Evolutionary conservation across 2,113 vertebrate species (phyloP), one percentile per base, ranked within the genome.

Genomic region (Saguinus midas): DNA sequence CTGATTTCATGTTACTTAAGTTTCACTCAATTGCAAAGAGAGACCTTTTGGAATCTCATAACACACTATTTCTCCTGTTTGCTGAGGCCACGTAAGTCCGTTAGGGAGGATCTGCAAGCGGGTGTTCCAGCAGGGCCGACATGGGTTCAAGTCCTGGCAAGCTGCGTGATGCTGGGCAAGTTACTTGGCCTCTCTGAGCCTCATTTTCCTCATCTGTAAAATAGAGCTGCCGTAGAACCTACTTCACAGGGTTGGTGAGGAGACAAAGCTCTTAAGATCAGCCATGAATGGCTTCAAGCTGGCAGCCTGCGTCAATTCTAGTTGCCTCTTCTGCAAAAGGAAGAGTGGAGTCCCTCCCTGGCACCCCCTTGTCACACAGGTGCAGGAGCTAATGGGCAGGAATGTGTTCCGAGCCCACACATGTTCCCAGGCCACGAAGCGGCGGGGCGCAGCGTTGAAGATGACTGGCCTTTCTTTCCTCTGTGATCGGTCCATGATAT

Each of bases 401-500:
- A 32, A 35, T 13, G 0, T 8, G 20, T 21, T 37, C 2, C 35
- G 40, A 1, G 50, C 37, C 21, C 9, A 0, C 7, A 2, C 3
- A 0, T 3, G 81, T 68, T 48, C 66, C 64, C 52, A 27, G 70
- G 61, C 48, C 18, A 2, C 1, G 35, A 14, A 50, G 9, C 17
- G 7, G 25, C 9, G 1, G 12, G 20, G 18, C 64, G 73, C 9
- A 8, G 13, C 7, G 20, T 37, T 40, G 45, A 20, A 64, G 27
- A 16, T 35, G 3, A 20, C 75, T 17, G 43, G 29, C 12, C 23
- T 40, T 40, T 10, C 9, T 48, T 16, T 73, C 66, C 8, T 27
- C 29, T 23, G 23, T 40, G 55, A 37, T 13, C 76, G 1, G 6
- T 37, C 40, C 5, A 0, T 20, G 23, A 0, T 9, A 0, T 0